Evolutionary conservation across 2,888 invertebrate species (phyloP), one percentile per base, ranked within the genome.

Genomic region (Drosophila conformis): DNA sequence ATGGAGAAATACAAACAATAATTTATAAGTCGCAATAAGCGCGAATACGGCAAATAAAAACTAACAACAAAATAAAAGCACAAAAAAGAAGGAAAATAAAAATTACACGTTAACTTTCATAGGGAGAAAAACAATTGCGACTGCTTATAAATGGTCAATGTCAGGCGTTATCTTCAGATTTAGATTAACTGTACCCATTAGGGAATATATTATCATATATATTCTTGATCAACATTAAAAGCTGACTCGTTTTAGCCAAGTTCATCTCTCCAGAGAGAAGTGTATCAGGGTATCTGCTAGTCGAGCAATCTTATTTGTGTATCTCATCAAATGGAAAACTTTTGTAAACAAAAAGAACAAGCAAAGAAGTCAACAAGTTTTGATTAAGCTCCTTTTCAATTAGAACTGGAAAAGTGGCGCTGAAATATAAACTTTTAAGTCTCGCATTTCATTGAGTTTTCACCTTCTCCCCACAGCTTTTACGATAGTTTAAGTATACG

Each of bases 1-100:
- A 36, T 49, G 58, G 58, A 40, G 59, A 63, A 68, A 73, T 51
- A 70, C 73, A 76, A 88, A 83, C 78, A 81, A 73, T 57, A 66
- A 66, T 85, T 75, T 73, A 74, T 82, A 88, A 86, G 89, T 82
- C 90, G 88, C 91, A 88, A 89, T 87, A 88, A 83, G 84, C 84
- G 82, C 75, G 89, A 78, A 46, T 4, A 46, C 21, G 21, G 21
- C 21, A 21, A 21, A 21, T 21, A 21, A 21, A 21, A 21, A 21
- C 21, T 21, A 21, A 21, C 74, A 73, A 63, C 33, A 52, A 80
- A 73, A 75, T 52, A 68, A 79, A 77, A 49, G 31, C 60, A 62
- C n/a, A 49, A 71, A 38, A 51, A 25, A 40, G 25, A 64, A 21
- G 42, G 21, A 40, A 58, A 53, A 51, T 13, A 51, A 49, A 36